Conservation (phyloP, 2,797 vertebrate species). For the Macroramphosus scolopax region DNA sequence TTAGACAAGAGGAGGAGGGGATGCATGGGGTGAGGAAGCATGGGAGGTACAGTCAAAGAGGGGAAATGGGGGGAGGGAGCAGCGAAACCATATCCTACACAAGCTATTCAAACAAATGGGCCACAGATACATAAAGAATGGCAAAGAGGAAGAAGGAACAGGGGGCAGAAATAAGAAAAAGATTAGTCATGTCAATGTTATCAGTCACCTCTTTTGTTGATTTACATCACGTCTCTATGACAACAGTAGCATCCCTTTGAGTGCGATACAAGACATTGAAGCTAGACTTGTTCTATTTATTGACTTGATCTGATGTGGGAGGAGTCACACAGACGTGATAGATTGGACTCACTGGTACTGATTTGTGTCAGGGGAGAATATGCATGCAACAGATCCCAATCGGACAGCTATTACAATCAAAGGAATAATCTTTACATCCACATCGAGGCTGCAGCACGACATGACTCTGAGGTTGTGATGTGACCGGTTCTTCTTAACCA, state of each 20-base stretch:
- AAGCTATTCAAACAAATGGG: slow-evolving; percentile 72
- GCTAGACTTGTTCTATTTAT: slow-evolving; percentile 59
- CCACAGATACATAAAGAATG: slow-evolving; percentile 69
- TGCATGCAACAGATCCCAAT: slow-evolving; percentile 29
- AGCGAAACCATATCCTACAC: slow-evolving; percentile 58
- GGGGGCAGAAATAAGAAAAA: slow-evolving; percentile 73
- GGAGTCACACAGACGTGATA: slow-evolving; percentile 45
- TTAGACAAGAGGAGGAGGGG: slow-evolving; percentile 68
- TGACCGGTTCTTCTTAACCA: slow-evolving; percentile 30
- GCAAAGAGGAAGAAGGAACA: slow-evolving; percentile 52
- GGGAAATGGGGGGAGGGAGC: slow-evolving; percentile 14
- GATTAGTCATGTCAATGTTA: slow-evolving; percentile 85
- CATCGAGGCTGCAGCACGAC: slow-evolving; percentile 6
- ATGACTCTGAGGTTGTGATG: too few relatives aligned
- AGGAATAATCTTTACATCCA: slow-evolving; percentile 3
- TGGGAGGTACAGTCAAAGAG: slow-evolving; percentile 61
- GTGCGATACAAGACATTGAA: slow-evolving; percentile 47
- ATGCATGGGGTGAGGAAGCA: slow-evolving; percentile 72
- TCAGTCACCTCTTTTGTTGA: slow-evolving; percentile 85
- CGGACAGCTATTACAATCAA: not conserved
- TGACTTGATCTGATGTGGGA: slow-evolving; percentile 55
- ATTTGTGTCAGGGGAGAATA: slow-evolving; percentile 26
- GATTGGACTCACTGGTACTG: slow-evolving; percentile 28
- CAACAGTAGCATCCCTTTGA: slow-evolving; percentile 69
- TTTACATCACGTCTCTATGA: slow-evolving; percentile 72